Conservation (phyloP, 1,140 invertebrate species). For the Oedothorax gibbosus region DNA sequence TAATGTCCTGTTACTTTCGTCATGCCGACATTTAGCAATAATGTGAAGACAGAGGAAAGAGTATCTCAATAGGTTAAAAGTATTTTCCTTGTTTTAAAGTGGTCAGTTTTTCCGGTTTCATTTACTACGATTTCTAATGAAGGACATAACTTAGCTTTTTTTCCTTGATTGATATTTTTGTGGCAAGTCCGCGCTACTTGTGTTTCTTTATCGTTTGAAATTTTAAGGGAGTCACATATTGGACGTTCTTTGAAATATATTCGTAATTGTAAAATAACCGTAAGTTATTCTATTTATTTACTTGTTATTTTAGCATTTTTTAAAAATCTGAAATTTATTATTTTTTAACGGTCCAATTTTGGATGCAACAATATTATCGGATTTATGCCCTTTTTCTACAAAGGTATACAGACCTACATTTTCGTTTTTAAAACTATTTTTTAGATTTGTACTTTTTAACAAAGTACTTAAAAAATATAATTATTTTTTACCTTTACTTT, state of each 20-base stretch:
- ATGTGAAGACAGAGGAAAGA: too few species aligned
- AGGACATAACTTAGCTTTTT: background rate
- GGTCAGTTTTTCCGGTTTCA: conserved; percentile 19
- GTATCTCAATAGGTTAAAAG: too few species aligned
- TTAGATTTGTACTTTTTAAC: background rate
- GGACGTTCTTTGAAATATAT: background rate
- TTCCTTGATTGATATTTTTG: conserved; percentile 9
- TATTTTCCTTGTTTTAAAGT: conserved; percentile 15
- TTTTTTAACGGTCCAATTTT: background rate
- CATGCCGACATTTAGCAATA: too few species aligned
- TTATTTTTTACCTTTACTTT: background rate
- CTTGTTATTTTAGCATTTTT: background rate
- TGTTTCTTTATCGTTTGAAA: background rate
- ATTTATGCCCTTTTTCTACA: background rate
- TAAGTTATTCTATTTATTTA: background rate
- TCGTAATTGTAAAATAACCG: background rate
- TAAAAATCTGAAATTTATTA: background rate
- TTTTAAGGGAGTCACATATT: background rate
- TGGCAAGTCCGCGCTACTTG: background rate
- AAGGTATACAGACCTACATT: background rate
- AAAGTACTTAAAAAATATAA: background rate
- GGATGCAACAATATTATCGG: background rate
- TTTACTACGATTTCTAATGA: background rate
- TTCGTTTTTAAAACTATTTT: background rate
- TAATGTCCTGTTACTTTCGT: too few species aligned